Conservation (phyloP, 2,113 vertebrate species). For the Orycteropus afer region DNA sequence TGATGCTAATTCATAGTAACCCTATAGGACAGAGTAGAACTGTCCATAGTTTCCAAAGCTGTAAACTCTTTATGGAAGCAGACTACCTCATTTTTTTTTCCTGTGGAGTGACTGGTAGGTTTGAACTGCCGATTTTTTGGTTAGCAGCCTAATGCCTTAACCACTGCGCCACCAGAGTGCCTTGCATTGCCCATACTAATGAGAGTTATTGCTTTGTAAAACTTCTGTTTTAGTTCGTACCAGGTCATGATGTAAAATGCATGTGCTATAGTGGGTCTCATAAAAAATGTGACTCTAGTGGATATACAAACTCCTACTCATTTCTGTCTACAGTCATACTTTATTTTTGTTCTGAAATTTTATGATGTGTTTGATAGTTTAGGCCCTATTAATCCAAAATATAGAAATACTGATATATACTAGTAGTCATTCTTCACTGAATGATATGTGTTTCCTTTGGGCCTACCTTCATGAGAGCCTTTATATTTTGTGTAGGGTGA, state of each 20-base stretch:
- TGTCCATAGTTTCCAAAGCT: too few species aligned
- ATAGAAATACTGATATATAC: not conserved
- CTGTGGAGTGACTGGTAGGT: too few species aligned
- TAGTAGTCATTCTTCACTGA: not conserved
- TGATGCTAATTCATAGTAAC: too few species aligned
- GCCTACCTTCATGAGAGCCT: not conserved
- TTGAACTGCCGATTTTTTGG: too few species aligned
- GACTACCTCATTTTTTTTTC: too few species aligned
- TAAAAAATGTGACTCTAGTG: not conserved
- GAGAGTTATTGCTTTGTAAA: slow-evolving; percentile 8
- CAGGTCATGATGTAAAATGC: not conserved
- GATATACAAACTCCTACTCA: not conserved
- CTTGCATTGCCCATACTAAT: too few species aligned
- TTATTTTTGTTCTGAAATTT: slow-evolving; percentile 14
- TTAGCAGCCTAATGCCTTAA: too few species aligned
- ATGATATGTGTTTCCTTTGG: not conserved
- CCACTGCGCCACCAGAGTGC: too few species aligned
- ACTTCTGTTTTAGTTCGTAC: not conserved
- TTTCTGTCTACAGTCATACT: not conserved
- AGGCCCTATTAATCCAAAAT: not conserved
- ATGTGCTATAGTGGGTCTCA: not conserved
- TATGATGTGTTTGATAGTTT: not conserved
- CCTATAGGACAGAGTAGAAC: too few species aligned
- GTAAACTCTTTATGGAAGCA: too few species aligned
- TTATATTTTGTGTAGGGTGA: not conserved